phyloP scores from a whole-genome alignment of 1,140 invertebrate genomes.

The Drosophila bocki region DNA sequence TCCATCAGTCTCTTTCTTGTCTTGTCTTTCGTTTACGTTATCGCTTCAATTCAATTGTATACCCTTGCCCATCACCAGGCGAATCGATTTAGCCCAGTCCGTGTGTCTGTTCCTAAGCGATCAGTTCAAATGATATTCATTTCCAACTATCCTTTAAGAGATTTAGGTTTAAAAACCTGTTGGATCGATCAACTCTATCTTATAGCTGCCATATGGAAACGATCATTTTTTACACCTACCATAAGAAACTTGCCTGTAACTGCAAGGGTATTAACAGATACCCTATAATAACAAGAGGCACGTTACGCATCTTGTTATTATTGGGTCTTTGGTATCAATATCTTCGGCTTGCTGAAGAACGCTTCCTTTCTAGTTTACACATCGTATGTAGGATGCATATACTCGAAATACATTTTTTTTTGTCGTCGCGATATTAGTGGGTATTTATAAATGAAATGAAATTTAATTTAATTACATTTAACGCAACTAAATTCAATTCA shows the following conservation, averaged over 20 bases:
- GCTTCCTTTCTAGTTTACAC: slow-evolving; percentile 18
- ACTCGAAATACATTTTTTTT: slow-evolving; percentile 37
- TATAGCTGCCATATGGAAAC: slow-evolving; percentile 1
- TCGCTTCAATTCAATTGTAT: slow-evolving; percentile 12
- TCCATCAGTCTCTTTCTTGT: slow-evolving; percentile 19
- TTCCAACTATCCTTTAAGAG: background rate
- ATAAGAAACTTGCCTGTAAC: background rate
- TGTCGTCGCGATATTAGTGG: slow-evolving; percentile 47
- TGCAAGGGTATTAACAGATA: background rate
- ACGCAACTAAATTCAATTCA: slow-evolving; percentile 42
- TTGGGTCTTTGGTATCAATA: background rate
- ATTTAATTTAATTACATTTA: slow-evolving; percentile 44
- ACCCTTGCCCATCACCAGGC: background rate
- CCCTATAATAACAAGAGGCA: background rate
- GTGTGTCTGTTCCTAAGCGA: background rate
- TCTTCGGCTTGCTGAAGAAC: background rate
- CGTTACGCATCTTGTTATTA: background rate
- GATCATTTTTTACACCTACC: background rate
- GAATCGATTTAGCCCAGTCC: slow-evolving; percentile 6
- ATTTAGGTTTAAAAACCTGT: background rate
- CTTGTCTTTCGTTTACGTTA: slow-evolving; percentile 4
- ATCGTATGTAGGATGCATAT: slow-evolving; percentile 24
- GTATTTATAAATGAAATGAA: slow-evolving; percentile 32
- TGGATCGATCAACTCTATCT: background rate
- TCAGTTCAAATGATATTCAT: background rate